These are phyloP conservation scores for Drosophila yakuba DNA, from an alignment of 1,140 invertebrate genomes.

Conservation along the genomic window DNA sequence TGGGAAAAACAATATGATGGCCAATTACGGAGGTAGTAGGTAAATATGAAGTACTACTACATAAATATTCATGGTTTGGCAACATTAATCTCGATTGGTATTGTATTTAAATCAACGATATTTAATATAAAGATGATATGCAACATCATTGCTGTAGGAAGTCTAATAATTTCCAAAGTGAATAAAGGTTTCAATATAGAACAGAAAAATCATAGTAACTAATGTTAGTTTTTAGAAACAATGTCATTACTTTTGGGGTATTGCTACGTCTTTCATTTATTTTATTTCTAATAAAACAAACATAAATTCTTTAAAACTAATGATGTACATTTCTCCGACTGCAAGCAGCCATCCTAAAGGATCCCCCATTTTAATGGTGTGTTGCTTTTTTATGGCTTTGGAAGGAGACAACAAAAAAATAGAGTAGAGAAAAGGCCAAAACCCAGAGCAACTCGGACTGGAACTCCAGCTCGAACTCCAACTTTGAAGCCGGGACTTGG, in stretches of 20 bases:
- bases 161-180: too few species aligned
- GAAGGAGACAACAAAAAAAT: constrained; percentile 3
- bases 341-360: constrained; percentile 17
- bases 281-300: background rate
- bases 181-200: too few species aligned
- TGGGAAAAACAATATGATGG: constrained; percentile 1
- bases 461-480: constrained; percentile 34
- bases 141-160: too few species aligned
- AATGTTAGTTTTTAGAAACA: too few species aligned
- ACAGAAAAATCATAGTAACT: too few species aligned
- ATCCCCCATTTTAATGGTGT: constrained; percentile 41
- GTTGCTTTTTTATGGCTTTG: constrained; percentile 66
- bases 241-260: too few species aligned
- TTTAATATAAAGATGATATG: too few species aligned
- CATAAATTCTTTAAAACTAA: background rate
- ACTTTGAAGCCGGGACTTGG: constrained; percentile 8
- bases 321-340: constrained; percentile 14
- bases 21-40: too few species aligned
- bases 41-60: too few species aligned
- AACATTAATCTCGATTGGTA: too few species aligned
- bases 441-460: constrained; percentile 26
- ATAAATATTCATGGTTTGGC: too few species aligned
- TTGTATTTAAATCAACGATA: too few species aligned
- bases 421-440: constrained; percentile 1
- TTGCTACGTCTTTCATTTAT: background rate